These are phyloP conservation scores for Luehdorfia chinensis DNA, from an alignment of 1,140 invertebrate genomes.

Conservation along the genomic window DNA sequence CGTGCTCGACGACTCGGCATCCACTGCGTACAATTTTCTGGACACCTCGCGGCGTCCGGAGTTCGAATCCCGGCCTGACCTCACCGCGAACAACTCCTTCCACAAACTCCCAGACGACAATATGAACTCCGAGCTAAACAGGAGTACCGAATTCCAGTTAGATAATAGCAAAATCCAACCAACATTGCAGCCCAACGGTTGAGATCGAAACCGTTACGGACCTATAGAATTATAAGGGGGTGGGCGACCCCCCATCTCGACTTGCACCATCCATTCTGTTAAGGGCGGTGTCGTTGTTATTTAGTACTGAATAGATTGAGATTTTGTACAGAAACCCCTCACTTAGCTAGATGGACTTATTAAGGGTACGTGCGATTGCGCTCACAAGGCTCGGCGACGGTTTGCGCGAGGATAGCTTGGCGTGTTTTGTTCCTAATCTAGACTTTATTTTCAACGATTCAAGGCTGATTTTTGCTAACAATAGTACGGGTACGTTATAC, in stretches of 20 bases:
- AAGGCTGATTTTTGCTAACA: conserved; percentile 61
- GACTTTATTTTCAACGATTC: conserved; percentile 53
- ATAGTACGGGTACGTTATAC: conserved; percentile 55
- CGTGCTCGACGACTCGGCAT: conserved; percentile 35
- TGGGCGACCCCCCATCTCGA: conserved; percentile 43
- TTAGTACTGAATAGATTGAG: conserved; percentile 24
- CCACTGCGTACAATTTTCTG: conserved; percentile 33
- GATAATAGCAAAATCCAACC: conserved; percentile 59
- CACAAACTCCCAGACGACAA: conserved; percentile 63
- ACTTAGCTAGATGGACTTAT: no score
- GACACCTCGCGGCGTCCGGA: conserved; percentile 48
- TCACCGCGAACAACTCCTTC: conserved; percentile 35
- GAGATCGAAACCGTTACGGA: conserved; percentile 22
- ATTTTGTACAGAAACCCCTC: conserved; percentile 30
- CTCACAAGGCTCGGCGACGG: conserved; percentile 8
- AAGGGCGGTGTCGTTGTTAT: conserved; percentile 21
- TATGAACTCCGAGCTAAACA: conserved; percentile 59
- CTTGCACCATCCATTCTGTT: conserved; percentile 27
- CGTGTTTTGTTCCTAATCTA: conserved; percentile 64
- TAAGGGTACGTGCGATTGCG: no score
- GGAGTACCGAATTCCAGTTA: conserved; percentile 30
- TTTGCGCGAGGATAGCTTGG: conserved; percentile 49
- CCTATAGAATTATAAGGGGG: conserved; percentile 50
- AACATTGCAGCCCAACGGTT: conserved; percentile 66
- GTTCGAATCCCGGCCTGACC: conserved; percentile 21